Evolutionary conservation across 2,113 vertebrate species (phyloP).

Genomic region (Istiophorus platypterus): DNA sequence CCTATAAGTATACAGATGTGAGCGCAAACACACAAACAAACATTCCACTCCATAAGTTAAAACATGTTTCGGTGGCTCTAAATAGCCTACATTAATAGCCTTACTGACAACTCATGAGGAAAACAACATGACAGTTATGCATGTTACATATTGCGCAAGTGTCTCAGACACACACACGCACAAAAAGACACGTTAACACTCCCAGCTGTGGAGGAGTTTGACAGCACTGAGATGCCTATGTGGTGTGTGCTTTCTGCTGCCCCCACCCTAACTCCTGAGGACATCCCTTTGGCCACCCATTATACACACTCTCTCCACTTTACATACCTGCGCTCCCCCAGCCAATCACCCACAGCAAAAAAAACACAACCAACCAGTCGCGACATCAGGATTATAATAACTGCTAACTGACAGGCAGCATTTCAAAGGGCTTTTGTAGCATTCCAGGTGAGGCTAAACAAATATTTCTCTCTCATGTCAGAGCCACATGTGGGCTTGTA

Average conservation of each 20-base stretch:
- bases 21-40: slow-evolving; percentile 7
- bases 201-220: slow-evolving; percentile 54
- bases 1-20: background rate
- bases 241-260: slow-evolving; percentile 54
- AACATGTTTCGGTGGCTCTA: slow-evolving; percentile 61
- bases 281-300: slow-evolving; percentile 56
- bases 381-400: slow-evolving; percentile 27
- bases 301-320: slow-evolving; percentile 53
- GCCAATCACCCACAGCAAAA: slow-evolving; percentile 57
- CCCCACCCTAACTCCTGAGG: slow-evolving; percentile 76
- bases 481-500: slow-evolving; percentile 4
- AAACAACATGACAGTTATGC: slow-evolving; percentile 44
- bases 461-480: slow-evolving; percentile 50
- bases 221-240: slow-evolving; percentile 58
- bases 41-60: slow-evolving; percentile 65
- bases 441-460: slow-evolving; percentile 69
- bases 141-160: slow-evolving; percentile 11
- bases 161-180: slow-evolving; percentile 1
- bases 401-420: slow-evolving; percentile 54
- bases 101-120: slow-evolving; percentile 34
- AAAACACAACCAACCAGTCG: slow-evolving; percentile 72
- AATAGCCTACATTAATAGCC: slow-evolving; percentile 50
- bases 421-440: slow-evolving; percentile 31
- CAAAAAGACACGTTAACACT: slow-evolving; percentile 11
- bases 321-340: slow-evolving; percentile 55